phyloP scores from a whole-genome alignment of 2,113 vertebrate species.

The Cynoglossus semilaevis region DNA sequence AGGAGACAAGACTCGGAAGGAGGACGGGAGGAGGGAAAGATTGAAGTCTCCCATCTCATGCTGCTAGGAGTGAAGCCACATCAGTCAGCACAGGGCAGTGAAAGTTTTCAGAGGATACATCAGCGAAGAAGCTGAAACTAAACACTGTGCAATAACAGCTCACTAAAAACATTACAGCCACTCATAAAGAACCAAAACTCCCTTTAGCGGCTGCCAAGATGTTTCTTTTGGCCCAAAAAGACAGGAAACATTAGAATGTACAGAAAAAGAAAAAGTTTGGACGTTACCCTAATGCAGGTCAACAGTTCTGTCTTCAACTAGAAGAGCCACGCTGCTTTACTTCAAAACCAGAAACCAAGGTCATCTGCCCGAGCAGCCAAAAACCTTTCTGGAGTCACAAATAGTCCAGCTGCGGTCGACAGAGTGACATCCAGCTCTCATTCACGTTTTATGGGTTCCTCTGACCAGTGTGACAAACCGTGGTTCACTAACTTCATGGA shows the following conservation, averaged over 20 bases:
- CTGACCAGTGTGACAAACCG: constrained; percentile 67
- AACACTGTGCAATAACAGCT: constrained; percentile 64
- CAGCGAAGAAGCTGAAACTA: constrained; percentile 59
- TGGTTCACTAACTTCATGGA: constrained; percentile 41
- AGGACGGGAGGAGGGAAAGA: constrained; percentile 13
- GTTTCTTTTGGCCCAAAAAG: constrained; percentile 64
- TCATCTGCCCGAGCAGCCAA: constrained; percentile 35
- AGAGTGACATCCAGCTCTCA: constrained; percentile 70
- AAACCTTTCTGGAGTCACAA: constrained; percentile 52
- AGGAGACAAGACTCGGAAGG: constrained; percentile 3
- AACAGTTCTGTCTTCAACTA: constrained; percentile 49
- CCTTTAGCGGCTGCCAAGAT: constrained; percentile 62
- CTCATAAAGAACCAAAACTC: constrained; percentile 62
- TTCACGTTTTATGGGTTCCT: constrained; percentile 60
- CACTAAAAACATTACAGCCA: constrained; percentile 71
- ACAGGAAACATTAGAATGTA: constrained; percentile 37
- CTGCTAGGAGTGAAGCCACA: constrained; percentile 41
- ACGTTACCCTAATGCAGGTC: constrained; percentile 51
- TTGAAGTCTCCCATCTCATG: constrained; percentile 24
- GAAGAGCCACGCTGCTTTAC: constrained; percentile 44
- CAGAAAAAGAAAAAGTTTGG: constrained; percentile 30
- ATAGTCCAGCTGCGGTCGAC: constrained; percentile 51
- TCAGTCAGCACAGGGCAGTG: constrained; percentile 39
- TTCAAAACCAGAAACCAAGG: constrained; percentile 46
- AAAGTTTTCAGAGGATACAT: constrained; percentile 61